Percentiles rank a stretch among this genome's conserved stretches.
These are phyloP conservation scores for Crypturellus tataupa DNA, from an alignment of 2,797 vertebrate species.

Conservation along the genomic window DNA sequence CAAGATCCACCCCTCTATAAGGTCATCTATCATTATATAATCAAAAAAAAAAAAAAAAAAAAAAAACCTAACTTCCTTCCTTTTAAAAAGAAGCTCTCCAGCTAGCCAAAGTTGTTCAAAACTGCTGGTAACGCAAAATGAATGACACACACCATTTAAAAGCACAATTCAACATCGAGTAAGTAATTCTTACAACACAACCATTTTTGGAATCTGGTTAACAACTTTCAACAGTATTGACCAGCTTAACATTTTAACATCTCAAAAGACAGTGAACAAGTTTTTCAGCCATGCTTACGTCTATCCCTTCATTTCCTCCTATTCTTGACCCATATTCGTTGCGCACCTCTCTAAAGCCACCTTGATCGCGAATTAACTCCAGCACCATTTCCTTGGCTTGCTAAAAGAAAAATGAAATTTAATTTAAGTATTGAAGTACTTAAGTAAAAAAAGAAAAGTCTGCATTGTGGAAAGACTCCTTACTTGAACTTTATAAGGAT, in stretches of 20 bases:
- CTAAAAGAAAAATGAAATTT: constrained; percentile 72
- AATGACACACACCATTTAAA: background rate
- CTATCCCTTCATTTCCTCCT: constrained; percentile 91
- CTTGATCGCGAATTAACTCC: constrained; percentile 98
- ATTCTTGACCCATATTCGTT: constrained; percentile 96
- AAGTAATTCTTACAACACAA: background rate
- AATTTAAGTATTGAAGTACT: background rate
- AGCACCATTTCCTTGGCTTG: constrained; percentile 99
- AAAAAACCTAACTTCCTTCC: background rate
- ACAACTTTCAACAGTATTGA: background rate
- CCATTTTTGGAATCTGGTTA: background rate
- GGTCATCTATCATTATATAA: background rate
- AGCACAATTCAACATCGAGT: background rate
- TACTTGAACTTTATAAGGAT: constrained; percentile 99
- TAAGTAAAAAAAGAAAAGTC: background rate
- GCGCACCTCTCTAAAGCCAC: constrained; percentile 95
- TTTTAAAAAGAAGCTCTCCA: background rate
- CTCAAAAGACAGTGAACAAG: constrained; percentile 57
- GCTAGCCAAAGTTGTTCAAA: background rate
- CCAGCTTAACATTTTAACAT: constrained; percentile 30
- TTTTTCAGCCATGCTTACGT: constrained; percentile 84
- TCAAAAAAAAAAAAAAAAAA: background rate
- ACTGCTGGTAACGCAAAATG: background rate
- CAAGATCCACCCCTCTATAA: background rate
- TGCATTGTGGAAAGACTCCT: constrained; percentile 20